phyloP scores from a whole-genome alignment of 92 coral and sea anemone species.

The Parazoanthus swiftii region DNA sequence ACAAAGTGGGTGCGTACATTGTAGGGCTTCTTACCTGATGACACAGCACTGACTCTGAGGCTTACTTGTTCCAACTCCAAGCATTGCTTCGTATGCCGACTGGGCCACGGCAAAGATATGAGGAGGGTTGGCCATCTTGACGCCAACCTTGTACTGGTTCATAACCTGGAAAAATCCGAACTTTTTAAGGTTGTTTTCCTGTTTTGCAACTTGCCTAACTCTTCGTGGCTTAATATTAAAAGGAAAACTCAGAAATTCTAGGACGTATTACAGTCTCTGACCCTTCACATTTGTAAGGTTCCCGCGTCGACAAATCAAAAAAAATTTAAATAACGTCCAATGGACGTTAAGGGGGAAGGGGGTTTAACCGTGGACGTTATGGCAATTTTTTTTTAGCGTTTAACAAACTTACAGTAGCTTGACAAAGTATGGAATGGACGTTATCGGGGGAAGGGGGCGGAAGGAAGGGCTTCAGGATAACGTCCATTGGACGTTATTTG shows the following conservation, averaged over 20 bases:
- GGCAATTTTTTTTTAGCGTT: no score
- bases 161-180: constrained; percentile 44
- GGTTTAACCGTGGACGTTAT: no score
- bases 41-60: constrained; percentile 86
- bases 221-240: not conserved
- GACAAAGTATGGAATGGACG: no score
- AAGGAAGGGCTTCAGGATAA: no score
- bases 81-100: constrained; percentile 77
- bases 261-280: no score
- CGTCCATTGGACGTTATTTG: no score
- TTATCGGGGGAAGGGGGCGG: no score
- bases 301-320: no score
- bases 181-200: not conserved
- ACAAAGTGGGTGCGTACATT: not conserved
- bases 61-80: constrained; percentile 59
- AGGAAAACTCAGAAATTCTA: not conserved
- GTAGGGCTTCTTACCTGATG: constrained; percentile 60
- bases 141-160: constrained; percentile 55
- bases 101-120: constrained; percentile 83
- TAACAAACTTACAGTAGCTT: no score
- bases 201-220: not conserved
- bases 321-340: no score
- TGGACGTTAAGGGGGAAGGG: no score
- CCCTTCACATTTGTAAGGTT: no score
- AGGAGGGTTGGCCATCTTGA: constrained; percentile 62